phyloP scores from a whole-genome alignment of 2,797 vertebrate genomes.

The Rhabdophis nuchalis region DNA sequence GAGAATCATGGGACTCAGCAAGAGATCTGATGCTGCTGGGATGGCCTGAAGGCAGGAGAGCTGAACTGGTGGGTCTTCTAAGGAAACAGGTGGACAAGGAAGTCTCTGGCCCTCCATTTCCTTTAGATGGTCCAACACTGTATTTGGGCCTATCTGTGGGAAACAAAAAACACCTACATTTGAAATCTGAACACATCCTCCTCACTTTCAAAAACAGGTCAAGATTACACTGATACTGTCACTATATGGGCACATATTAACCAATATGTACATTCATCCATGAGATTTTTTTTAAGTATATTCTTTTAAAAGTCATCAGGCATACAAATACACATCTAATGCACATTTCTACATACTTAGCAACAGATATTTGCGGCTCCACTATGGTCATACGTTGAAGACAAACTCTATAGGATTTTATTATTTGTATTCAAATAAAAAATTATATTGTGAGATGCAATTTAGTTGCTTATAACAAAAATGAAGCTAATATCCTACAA shows the following conservation, averaged over 20 bases:
- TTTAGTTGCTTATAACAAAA: not conserved
- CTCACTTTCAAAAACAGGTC: not conserved
- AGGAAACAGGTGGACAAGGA: not conserved
- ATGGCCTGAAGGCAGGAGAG: conserved; percentile 15
- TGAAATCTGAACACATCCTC: not conserved
- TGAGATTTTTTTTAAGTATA: not conserved
- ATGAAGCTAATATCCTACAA: not conserved
- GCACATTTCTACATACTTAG: not conserved
- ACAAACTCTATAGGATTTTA: not conserved
- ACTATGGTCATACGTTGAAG: not conserved
- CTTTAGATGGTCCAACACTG: conserved; percentile 8
- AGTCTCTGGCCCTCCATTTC: conserved; percentile 64
- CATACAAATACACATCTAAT: not conserved
- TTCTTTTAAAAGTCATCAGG: not conserved
- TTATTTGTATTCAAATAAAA: not conserved
- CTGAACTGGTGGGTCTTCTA: conserved; percentile 5
- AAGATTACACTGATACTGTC: not conserved
- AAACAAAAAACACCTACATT: not conserved
- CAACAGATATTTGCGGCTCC: not conserved
- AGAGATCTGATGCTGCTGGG: conserved; percentile 38
- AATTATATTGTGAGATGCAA: not conserved
- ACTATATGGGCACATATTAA: not conserved
- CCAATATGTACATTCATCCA: not conserved
- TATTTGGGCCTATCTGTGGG: conserved; percentile 42
- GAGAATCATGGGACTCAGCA: conserved; percentile 46